Base-by-base conservation (phyloP, 1,140 invertebrate species). In the Cherax quadricarinatus region DNA sequence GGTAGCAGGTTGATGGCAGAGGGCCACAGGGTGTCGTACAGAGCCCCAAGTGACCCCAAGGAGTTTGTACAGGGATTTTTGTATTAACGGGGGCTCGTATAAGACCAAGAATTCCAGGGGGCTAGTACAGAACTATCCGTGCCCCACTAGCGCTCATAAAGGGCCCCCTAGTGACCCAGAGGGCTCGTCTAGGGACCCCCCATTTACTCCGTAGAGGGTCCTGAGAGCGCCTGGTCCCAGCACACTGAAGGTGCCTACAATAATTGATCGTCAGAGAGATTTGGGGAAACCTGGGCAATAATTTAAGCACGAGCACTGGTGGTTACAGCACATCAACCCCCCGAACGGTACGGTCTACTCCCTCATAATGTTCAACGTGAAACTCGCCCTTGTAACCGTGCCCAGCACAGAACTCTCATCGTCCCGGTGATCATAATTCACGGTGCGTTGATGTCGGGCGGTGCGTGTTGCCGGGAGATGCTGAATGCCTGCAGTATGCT, bases 271-370 rank as follows among this genome's bases (percentile, higher is more conserved):
- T 48, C 6, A 57, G 49, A 24, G 49, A 81, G 80, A 81, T 81
- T 81, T 81, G 41, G 80, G 80, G 21, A 81, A 81, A 81, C 48
- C 80, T 53, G 80, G n/a, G 80, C 80, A 21, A 81, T 81, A 81
- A 81, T 51, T 81, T 81, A 81, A 4, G 80, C 80, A 24, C 48
- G 16, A n/a, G 48, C 51, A 49, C 48, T n/a, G 18, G 51, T 49
- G 24, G 18, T 9, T 24, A 30, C 14, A 21, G 80, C 80, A 53
- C 14, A 57, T 80, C 41, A 18, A 4, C 5, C 53, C 14, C 21
- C 14, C 18, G 16, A 14, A 57, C 80, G 18, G 51, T 10, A 81
- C 16, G 80, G 80, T 53, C 80, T 5, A 51, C 53, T 14, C 6
- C 53, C 48, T 9, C 4, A 5, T 7, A 10, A 5, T 24, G 9